phyloP scores from a whole-genome alignment of 2,888 invertebrate genomes.

The Parnassius glacialis region DNA sequence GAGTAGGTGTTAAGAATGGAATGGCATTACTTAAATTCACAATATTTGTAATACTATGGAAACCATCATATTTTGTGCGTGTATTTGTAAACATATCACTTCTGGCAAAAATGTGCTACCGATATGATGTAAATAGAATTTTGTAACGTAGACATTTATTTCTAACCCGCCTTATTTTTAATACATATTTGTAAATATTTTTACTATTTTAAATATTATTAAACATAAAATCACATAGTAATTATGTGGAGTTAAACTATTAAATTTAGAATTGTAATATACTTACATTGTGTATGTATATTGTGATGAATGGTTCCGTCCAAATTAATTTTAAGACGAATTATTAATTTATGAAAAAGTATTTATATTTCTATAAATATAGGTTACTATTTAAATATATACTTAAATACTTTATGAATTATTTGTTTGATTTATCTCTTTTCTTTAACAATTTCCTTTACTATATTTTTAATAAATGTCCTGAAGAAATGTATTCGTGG shows the following conservation, averaged over 20 bases:
- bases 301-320: slow-evolving; percentile 68
- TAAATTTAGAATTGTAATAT: slow-evolving; percentile 41
- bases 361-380: slow-evolving; percentile 52
- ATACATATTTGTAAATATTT: slow-evolving; percentile 29
- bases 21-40: too few species aligned
- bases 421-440: slow-evolving; percentile 31
- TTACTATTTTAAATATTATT: not conserved
- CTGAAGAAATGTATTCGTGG: too few species aligned
- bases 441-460: not conserved
- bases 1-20: slow-evolving; percentile 1
- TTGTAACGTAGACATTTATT: slow-evolving; percentile 13
- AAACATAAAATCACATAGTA: slow-evolving; percentile 30
- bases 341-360: slow-evolving; percentile 56
- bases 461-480: too few species aligned
- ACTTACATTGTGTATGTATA: slow-evolving; percentile 70
- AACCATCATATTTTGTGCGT: too few species aligned
- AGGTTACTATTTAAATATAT: slow-evolving; percentile 47
- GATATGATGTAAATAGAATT: slow-evolving; percentile 5
- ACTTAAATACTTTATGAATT: slow-evolving; percentile 39
- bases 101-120: too few species aligned
- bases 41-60: too few species aligned
- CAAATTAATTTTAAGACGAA: slow-evolving; percentile 52
- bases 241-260: slow-evolving; percentile 34
- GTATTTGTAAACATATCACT: too few species aligned
- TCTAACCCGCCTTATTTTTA: slow-evolving; percentile 25